Evolutionary conservation across 2,888 invertebrate species (phyloP).

Genomic region (Uloborus plumipes): DNA sequence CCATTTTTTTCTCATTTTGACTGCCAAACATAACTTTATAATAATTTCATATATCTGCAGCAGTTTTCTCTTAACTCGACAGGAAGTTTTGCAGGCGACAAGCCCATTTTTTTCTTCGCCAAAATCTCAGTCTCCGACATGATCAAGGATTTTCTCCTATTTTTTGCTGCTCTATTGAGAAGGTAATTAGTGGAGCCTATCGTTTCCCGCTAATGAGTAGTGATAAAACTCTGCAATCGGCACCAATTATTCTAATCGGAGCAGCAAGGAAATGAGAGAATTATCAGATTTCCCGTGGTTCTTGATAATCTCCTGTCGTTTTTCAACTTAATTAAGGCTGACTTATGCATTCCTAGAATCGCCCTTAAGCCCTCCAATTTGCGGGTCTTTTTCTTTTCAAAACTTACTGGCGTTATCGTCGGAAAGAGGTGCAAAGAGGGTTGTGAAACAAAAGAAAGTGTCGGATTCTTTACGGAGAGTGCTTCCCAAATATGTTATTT

Average conservation of each 20-base stretch:
- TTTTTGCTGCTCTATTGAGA: slow-evolving; percentile 30
- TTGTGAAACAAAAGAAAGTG: too few relatives aligned
- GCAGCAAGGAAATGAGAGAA: slow-evolving; percentile 55
- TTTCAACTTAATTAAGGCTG: slow-evolving; percentile 57
- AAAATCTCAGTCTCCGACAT: too few relatives aligned
- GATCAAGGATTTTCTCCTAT: slow-evolving; percentile 28
- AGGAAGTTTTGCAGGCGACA: too few relatives aligned
- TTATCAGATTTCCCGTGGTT: slow-evolving; percentile 58
- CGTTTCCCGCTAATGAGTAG: slow-evolving; percentile 58
- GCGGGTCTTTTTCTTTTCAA: not conserved
- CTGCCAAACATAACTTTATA: too few relatives aligned
- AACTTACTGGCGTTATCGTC: slow-evolving; percentile 1
- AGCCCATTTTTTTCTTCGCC: too few relatives aligned
- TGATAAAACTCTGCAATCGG: slow-evolving; percentile 59
- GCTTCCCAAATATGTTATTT: too few relatives aligned
- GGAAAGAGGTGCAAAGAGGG: too few relatives aligned
- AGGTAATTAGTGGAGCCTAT: slow-evolving; percentile 56
- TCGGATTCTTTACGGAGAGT: too few relatives aligned
- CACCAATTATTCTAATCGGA: slow-evolving; percentile 60
- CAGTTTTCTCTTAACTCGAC: too few relatives aligned
- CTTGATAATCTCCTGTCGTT: slow-evolving; percentile 48
- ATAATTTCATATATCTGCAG: too few relatives aligned
- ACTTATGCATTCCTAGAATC: slow-evolving; percentile 46
- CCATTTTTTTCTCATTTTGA: too few relatives aligned
- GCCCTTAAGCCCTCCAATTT: slow-evolving; percentile 34